Base-by-base conservation (phyloP, 2,113 vertebrate genomes). In the Pelecanus crispus region DNA sequence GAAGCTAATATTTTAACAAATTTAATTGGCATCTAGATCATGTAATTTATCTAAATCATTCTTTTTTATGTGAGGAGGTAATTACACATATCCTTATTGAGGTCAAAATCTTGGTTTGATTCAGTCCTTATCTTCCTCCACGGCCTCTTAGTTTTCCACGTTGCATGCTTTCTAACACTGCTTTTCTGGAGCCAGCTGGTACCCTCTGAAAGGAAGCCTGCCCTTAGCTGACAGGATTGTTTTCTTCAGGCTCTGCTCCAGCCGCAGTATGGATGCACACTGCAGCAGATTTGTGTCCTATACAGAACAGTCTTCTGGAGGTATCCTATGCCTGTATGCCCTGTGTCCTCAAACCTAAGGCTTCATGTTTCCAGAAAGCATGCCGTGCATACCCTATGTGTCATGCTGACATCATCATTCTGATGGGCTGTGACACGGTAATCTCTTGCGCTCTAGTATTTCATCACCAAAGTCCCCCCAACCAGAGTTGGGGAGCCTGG, bases 361-460 rank as follows among this genome's bases (percentile, higher is more conserved):
- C 32, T 75, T 96, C n/a, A 2, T 50, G 26, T 72, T 83, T 80
- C 44, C 7, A 13, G 11, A 12, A 36, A 62, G 42, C 21, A 9
- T 36, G 34, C 18, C 38, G 38, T 21, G 25, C 26, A 10, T 66
- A 36, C 17, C 9, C 3, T 45, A 36, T 2, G 0, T 77, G 20
- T 70, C 10, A 3, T 61, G 36, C 49, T 91, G 67, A 28, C 82
- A 77, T 49, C 10, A 16, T 50, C 16, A 15, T 16, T 59, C n/a
- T 32, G 13, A 6, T 32, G 29, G 50, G 29, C 47, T 28, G 19
- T 32, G 47, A 52, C 10, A 3, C 0, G 0, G 7, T 55, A 26
- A 13, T 72, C 74, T 62, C 20, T 50, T 59, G 15, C 38, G 29
- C n/a, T 68, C 1, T 29, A 6, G 9, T 36, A 17, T 74, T 79